Base-by-base conservation (phyloP, 2,797 vertebrate genomes). In the Characodon lateralis region DNA sequence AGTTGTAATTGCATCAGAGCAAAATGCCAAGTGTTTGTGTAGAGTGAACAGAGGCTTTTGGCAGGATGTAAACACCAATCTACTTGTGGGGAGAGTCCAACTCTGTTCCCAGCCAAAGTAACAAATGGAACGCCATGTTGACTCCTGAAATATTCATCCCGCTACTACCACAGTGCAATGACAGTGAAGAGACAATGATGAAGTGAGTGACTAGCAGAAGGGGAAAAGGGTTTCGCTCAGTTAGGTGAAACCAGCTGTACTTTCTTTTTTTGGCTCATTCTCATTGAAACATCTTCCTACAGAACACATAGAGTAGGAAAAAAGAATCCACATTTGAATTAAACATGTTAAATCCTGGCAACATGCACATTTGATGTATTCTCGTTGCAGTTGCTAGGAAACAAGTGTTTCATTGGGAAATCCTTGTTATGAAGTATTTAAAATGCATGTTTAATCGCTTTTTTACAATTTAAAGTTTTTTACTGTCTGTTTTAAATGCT, bases 311-410 rank as follows among this genome's bases (percentile, higher is more conserved):
- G 59, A 58, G 73, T 68, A n/a, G 73, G 58, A 13, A 84, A 66
- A 77, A 78, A 20, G 77, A 77, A 79, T 85, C 81, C 82, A 82
- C 59, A 77, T 87, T 85, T 79, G 86, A 87, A 92, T 88, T 88
- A 85, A 86, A 90, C 68, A 85, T 90, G 89, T 90, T 55, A 82
- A 87, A 84, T 88, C 81, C 79, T 69, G 76, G 86, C 74, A 87
- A 88, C 83, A 87, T 87, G 78, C 80, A 65, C 80, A 86, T 86
- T 74, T 86, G 74, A 88, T 86, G 89, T 87, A 80, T 91, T 93
- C 87, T 84, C 81, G 80, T 84, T 87, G 93, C 93, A 88, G 95
- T 96, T 96, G 95, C 95, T 96, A 96, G 95, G 95, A 93, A 95
- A 96, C 95, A 94, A 93, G 89, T 89, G 86, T 89, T 92, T 91